Evolutionary conservation across 2,888 invertebrate species (phyloP).

Genomic region (Acleris laterana): DNA sequence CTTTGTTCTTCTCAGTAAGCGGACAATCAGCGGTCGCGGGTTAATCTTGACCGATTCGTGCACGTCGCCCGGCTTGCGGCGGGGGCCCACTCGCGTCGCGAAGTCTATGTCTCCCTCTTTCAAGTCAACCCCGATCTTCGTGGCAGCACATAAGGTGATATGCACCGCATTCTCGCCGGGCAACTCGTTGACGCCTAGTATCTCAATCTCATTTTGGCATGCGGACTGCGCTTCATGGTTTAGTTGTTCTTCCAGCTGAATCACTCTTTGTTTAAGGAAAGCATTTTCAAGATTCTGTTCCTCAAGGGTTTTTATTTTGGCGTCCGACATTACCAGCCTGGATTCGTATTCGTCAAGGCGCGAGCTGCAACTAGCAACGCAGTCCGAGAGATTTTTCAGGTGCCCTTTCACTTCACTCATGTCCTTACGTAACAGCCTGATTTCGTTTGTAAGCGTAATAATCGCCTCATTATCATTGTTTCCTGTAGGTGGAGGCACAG

Average conservation of each 20-base stretch:
- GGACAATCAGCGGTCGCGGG: neutral
- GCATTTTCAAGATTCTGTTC: neutral
- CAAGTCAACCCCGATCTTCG: neutral
- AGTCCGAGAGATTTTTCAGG: too few relatives aligned
- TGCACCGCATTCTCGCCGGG: neutral
- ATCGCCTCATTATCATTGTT: too few relatives aligned
- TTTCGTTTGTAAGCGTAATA: too few relatives aligned
- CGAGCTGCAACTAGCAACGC: neutral
- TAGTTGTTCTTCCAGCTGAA: neutral
- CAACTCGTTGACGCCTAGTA: neutral
- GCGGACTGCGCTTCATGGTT: neutral
- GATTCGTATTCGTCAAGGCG: neutral
- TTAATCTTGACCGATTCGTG: neutral
- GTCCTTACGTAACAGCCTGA: too few relatives aligned
- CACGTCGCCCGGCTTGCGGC: too few relatives aligned
- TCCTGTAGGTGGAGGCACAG: too few relatives aligned
- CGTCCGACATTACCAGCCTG: neutral
- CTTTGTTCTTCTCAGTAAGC: neutral
- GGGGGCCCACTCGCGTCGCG: neutral
- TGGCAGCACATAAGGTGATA: neutral
- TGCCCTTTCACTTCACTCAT: too few relatives aligned
- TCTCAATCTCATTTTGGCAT: neutral
- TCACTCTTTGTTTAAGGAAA: neutral
- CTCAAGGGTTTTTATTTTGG: neutral
- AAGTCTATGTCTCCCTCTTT: neutral